Percentiles rank a stretch among this genome's conserved stretches.
Conservation (phyloP, 2,888 invertebrate genomes). For the Mechanitis messenoides region DNA sequence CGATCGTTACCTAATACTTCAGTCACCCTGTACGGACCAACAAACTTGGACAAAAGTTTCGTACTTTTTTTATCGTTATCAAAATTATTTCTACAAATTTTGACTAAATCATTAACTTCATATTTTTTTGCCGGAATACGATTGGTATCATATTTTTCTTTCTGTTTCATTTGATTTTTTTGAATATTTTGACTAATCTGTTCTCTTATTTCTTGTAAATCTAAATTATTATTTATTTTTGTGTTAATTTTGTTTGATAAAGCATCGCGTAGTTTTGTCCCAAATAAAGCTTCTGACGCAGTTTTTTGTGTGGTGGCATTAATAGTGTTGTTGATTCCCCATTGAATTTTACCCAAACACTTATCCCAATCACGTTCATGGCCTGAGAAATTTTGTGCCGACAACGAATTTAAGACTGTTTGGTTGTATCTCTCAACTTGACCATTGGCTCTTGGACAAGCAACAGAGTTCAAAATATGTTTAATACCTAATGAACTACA, state of each 20-base stretch:
- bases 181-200: no score
- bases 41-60: neutral
- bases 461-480: conserved; percentile 34
- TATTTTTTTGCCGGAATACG: no score
- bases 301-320: conserved; percentile 22
- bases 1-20: conserved; percentile 17
- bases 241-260: no score
- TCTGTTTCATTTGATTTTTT: no score
- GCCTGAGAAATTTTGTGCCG: conserved; percentile 9
- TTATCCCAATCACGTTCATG: conserved; percentile 21
- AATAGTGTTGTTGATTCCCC: conserved; percentile 25
- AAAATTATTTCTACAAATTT: no score
- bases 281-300: conserved; percentile 38
- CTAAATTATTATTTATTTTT: no score
- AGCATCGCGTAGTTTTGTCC: conserved; percentile 11
- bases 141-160: no score
- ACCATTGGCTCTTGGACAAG: conserved; percentile 32
- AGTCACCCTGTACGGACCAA: neutral
- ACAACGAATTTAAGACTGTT: conserved; percentile 16
- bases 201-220: no score
- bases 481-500: conserved; percentile 35
- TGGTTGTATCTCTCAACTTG: conserved; percentile 32
- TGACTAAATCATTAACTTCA: no score
- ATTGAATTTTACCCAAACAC: conserved; percentile 22
- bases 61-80: conserved; percentile 9